Evolutionary conservation across 2,113 vertebrate species (phyloP).

Genomic region (Zosterops pallidus): DNA sequence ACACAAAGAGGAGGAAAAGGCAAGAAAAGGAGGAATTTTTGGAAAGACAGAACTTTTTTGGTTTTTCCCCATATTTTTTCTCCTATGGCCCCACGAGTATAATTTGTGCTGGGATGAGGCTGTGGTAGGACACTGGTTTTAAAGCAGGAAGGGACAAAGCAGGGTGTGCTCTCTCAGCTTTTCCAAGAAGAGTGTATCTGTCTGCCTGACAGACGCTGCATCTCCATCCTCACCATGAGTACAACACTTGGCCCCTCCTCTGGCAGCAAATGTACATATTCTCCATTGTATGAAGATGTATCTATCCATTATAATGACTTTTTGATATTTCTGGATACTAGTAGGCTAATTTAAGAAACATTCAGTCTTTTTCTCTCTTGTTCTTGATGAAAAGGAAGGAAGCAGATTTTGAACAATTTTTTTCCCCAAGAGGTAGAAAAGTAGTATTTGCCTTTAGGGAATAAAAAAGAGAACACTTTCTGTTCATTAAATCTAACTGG

Average conservation of each 20-base stretch:
- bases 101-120: not conserved
- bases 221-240: fast-evolving
- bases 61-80: too few species aligned
- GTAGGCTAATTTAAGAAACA: not conserved
- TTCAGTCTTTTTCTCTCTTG: not conserved
- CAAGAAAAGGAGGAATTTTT: not conserved
- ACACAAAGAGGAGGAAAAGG: not conserved
- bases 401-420: not conserved
- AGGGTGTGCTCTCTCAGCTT: not conserved
- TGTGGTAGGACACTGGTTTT: not conserved
- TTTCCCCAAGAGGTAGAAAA: not conserved
- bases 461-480: not conserved
- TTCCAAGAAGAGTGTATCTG: fast-evolving
- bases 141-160: not conserved
- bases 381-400: not conserved
- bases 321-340: not conserved
- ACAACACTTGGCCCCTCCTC: not conserved
- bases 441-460: constrained; percentile 13
- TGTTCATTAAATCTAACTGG: constrained; percentile 12
- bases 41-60: not conserved
- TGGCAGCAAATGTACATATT: not conserved
- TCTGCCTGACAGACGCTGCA: not conserved
- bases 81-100: fast-evolving
- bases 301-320: not conserved
- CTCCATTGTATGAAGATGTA: not conserved